Evolutionary conservation across 2,888 invertebrate species (phyloP).

Genomic region (Chloroclysta siterata): DNA sequence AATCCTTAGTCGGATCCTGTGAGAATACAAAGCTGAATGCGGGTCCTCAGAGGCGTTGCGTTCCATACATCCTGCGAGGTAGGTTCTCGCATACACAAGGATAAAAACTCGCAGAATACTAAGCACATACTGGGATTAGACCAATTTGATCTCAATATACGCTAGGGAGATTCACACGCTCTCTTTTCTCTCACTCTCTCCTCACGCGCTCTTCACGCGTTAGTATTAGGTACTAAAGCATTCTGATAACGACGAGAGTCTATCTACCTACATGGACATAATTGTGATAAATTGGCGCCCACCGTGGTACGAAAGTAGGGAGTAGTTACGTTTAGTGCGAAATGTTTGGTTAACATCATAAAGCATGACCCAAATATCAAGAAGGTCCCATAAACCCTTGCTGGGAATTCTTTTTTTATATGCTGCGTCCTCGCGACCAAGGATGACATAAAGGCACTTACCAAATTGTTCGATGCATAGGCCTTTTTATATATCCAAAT

Average conservation of each 20-base stretch:
- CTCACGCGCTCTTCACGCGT: not conserved
- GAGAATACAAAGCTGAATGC: constrained; percentile 23
- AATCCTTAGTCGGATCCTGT: constrained; percentile 14
- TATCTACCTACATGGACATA: too few species aligned
- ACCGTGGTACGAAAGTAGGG: not conserved
- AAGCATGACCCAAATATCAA: too few species aligned
- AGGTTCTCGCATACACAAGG: constrained; percentile 28
- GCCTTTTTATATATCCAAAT: too few species aligned
- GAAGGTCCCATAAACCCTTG: too few species aligned
- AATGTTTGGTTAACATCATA: not conserved
- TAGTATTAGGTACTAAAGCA: not conserved
- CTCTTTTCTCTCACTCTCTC: not conserved
- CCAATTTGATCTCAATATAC: constrained; percentile 17
- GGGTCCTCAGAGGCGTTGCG: constrained; percentile 15
- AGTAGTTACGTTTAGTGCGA: not conserved
- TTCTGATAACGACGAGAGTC: too few species aligned
- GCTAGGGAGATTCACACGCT: constrained; percentile 1
- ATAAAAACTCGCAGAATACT: constrained; percentile 38
- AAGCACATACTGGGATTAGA: constrained; percentile 27
- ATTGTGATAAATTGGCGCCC: constrained; percentile 8
- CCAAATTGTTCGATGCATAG: too few species aligned
- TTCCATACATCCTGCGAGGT: constrained; percentile 30
- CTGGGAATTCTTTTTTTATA: too few species aligned
- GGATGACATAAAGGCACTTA: too few species aligned
- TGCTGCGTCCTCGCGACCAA: too few species aligned